Conservation (phyloP, 1,140 invertebrate genomes). For the Anastrepha obliqua region DNA sequence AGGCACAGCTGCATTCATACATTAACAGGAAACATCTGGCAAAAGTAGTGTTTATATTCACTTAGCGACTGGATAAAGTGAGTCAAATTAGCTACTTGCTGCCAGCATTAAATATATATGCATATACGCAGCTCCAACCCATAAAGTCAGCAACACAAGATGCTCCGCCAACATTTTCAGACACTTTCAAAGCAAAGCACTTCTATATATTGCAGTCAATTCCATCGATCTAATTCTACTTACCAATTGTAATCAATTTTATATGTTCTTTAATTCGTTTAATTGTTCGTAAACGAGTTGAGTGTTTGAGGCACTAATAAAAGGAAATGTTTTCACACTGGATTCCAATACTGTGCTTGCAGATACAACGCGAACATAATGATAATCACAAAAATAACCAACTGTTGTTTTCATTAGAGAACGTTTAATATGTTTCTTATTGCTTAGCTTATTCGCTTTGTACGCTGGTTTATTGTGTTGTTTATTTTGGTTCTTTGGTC, state of each 20-base stretch:
- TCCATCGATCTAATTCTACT: not conserved
- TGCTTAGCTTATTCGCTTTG: not conserved
- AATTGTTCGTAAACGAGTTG: not conserved
- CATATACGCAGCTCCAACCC: not conserved
- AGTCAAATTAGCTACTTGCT: not conserved
- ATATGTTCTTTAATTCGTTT: not conserved
- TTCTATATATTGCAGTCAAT: not conserved
- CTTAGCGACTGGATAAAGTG: no score
- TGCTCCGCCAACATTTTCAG: not conserved
- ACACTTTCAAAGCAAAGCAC: not conserved
- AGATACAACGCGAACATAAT: not conserved
- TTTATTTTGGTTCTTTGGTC: conserved; percentile 25
- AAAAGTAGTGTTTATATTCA: no score
- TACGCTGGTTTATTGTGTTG: not conserved
- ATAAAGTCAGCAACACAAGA: not conserved
- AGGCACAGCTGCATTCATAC: no score
- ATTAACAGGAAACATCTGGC: no score
- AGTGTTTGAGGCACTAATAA: not conserved
- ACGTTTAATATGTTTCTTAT: no score
- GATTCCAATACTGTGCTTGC: not conserved
- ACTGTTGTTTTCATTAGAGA: not conserved
- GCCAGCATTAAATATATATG: not conserved
- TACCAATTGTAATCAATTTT: not conserved
- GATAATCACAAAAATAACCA: not conserved
- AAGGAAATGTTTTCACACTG: not conserved